These are phyloP conservation scores for Metaphire vulgaris DNA, from an alignment of 1,140 invertebrate species.

Conservation along the genomic window DNA sequence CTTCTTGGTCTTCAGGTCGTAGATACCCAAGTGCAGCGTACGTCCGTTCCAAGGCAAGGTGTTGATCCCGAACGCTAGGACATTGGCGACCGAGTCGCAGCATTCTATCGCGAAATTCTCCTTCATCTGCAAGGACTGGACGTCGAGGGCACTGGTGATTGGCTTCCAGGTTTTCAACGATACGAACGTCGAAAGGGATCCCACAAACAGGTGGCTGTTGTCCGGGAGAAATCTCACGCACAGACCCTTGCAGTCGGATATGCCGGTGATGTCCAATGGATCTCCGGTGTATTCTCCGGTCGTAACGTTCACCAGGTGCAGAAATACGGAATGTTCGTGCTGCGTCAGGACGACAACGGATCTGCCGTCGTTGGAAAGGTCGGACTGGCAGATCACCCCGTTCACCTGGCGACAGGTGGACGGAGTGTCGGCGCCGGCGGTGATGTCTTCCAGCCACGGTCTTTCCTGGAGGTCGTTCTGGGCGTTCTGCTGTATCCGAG, in stretches of 20 bases:
- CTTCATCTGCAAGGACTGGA: slow-evolving; percentile 13
- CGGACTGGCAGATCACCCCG: not conserved
- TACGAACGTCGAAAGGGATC: slow-evolving; percentile 23
- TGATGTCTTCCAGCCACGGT: slow-evolving; percentile 23
- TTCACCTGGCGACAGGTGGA: not conserved
- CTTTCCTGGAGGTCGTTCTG: not conserved
- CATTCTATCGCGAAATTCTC: slow-evolving; percentile 19
- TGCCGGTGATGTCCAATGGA: slow-evolving; percentile 11
- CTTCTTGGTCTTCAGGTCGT: slow-evolving; percentile 21
- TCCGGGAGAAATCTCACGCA: slow-evolving; percentile 19
- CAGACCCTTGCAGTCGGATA: slow-evolving; percentile 11
- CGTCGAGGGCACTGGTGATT: slow-evolving; percentile 12
- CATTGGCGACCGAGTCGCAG: slow-evolving; percentile 2
- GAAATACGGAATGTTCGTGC: slow-evolving; percentile 5
- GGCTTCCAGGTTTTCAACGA: not conserved
- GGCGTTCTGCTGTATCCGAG: slow-evolving; percentile 15
- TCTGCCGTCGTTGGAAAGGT: slow-evolving; percentile 12
- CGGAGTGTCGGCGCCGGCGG: slow-evolving; percentile 2
- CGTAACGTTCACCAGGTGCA: slow-evolving; percentile 7
- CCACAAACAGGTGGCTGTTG: slow-evolving; percentile 18
- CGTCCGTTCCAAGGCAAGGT: slow-evolving; percentile 21
- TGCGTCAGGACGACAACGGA: slow-evolving; percentile 12
- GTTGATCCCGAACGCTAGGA: slow-evolving; percentile 9
- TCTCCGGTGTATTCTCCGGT: slow-evolving; percentile 4
- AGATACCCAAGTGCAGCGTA: slow-evolving; percentile 21